Evolutionary conservation across 2,113 vertebrate genomes (phyloP).

Genomic region (Scartelaos histophorus): DNA sequence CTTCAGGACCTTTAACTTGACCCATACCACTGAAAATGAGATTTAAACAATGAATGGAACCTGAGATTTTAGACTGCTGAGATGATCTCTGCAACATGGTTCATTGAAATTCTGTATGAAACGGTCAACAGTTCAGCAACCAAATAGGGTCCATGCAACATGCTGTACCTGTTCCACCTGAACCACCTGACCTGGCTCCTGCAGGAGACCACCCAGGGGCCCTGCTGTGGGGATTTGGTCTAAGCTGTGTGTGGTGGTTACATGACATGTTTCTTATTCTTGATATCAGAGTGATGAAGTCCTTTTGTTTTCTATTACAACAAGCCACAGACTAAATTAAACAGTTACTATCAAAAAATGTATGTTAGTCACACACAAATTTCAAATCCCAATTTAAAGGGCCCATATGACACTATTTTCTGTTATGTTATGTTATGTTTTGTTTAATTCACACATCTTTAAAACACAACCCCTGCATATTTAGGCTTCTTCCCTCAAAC

Average conservation of each 20-base stretch:
- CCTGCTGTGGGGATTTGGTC: not conserved
- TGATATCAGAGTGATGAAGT: not conserved
- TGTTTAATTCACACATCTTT: too few relatives aligned
- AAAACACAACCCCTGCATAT: too few relatives aligned
- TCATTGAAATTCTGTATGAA: slow-evolving; percentile 14
- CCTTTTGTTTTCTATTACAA: not conserved
- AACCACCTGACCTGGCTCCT: slow-evolving; percentile 7
- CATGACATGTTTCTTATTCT: not conserved
- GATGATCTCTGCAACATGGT: slow-evolving; percentile 10
- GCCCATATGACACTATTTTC: too few relatives aligned
- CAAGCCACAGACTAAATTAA: not conserved
- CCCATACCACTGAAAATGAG: not conserved
- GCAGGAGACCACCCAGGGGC: slow-evolving; percentile 17
- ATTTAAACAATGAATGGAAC: not conserved
- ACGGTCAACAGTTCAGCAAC: slow-evolving; percentile 11
- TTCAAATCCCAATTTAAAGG: too few relatives aligned
- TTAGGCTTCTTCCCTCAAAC: too few relatives aligned
- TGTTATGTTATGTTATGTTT: too few relatives aligned
- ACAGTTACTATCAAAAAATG: too few relatives aligned
- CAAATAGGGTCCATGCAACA: slow-evolving; percentile 10
- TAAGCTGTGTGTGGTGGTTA: not conserved
- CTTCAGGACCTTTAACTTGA: not conserved
- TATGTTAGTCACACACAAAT: too few relatives aligned
- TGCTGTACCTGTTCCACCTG: slow-evolving; percentile 18
- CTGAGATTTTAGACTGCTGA: slow-evolving; percentile 5